Percentiles rank a stretch among this genome's conserved stretches.
Conservation (phyloP, 2,888 invertebrate genomes). For the Andrena praecox region DNA sequence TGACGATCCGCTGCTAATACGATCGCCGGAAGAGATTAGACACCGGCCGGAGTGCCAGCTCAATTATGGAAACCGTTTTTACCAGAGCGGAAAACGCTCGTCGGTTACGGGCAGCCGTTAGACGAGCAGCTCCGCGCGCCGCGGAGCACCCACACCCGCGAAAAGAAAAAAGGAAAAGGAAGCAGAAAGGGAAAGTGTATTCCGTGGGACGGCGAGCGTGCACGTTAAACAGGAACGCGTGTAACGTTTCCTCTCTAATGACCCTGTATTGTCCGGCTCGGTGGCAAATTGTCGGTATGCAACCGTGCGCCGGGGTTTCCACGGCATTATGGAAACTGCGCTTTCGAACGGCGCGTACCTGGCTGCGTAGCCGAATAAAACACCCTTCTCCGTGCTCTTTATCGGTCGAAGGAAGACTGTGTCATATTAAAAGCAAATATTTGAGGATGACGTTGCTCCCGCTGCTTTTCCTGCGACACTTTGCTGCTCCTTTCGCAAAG, state of each 20-base stretch:
- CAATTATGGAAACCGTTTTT: slow-evolving; percentile 63
- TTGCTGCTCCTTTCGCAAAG: neutral
- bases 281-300: slow-evolving; percentile 34
- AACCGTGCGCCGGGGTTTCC: slow-evolving; percentile 16
- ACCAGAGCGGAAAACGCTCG: slow-evolving; percentile 49
- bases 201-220: neutral
- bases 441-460: slow-evolving; percentile 25
- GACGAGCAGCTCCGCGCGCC: slow-evolving; percentile 23
- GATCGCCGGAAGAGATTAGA: slow-evolving; percentile 35
- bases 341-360: slow-evolving; percentile 8
- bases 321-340: slow-evolving; percentile 37
- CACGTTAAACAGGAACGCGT: slow-evolving; percentile 26
- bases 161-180: neutral
- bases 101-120: slow-evolving; percentile 39
- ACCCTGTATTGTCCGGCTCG: slow-evolving; percentile 40
- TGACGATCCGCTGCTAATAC: slow-evolving; percentile 37
- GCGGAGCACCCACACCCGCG: slow-evolving; percentile 12
- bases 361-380: neutral
- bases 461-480: neutral
- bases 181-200: slow-evolving; percentile 30
- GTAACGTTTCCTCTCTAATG: slow-evolving; percentile 53
- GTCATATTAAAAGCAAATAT: slow-evolving; percentile 49
- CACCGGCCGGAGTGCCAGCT: slow-evolving; percentile 43
- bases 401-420: neutral
- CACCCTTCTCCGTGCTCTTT: neutral